Evolutionary conservation across 92 coral and sea anemone genomes (phyloP), one percentile per base, ranked within the genome.

Genomic region (Muricea muricata): DNA sequence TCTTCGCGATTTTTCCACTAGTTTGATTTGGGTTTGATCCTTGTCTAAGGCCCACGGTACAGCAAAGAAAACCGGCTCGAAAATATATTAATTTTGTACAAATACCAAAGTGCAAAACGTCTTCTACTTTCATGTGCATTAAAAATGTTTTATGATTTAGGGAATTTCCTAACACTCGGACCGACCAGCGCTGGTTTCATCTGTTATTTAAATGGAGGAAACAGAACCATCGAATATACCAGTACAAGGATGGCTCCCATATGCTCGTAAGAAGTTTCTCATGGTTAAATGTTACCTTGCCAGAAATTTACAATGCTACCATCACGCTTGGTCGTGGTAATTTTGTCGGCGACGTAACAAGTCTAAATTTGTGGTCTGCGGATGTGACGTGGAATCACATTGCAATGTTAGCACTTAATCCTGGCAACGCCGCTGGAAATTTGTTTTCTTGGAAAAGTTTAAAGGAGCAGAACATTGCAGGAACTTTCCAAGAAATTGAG

Each of bases 361-460:
- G 79, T 73, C 56, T 73, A 8, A 41, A 73, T 23, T 24, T 73
- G 45, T 73, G 79, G 79, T 73, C 79, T 1, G 4, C 5, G 1
- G 26, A 26, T 20, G 0, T 73, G 9, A 7, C 34, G 8, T 26
- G n/a, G 24, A 73, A 30, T 1, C 1, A 4, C 0, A 73, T 73
- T 14, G 34, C 23, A 4, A 8, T 30, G 6, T 46, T 73, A 29
- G 79, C 79, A n/a, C 10, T 73, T 7, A 47, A 73, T n/a, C 79
- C 57, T 7, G 79, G 79, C 20, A 73, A 73, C 25, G 61, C 61
- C 24, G 56, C 24, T 9, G 79, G 79, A 4, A 37, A 73, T 42
- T 4, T 73, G 20, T 73, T 73, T 46, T 73, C 79, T 1, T 73
- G 79, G 79, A 73, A 24, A 52, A 6, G 6, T 7, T 26, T 41